phyloP scores from a whole-genome alignment of 2,113 vertebrate genomes.

The Herpailurus yagouaroundi region DNA sequence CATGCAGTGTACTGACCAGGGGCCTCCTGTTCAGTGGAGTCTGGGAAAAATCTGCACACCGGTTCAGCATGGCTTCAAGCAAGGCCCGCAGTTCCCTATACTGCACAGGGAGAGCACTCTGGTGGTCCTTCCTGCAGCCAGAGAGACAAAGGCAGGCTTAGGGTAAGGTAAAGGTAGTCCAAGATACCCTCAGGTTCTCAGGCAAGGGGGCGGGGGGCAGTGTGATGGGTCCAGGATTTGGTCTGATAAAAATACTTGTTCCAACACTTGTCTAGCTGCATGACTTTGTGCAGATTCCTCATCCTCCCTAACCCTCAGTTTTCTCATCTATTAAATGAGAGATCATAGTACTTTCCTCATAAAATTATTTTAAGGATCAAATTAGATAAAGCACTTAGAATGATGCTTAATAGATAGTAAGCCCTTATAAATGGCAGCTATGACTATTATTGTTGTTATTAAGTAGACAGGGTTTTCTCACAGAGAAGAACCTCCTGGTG shows the following conservation, averaged over 20 bases:
- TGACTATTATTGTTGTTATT: neutral
- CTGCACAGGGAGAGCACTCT: slow-evolving; percentile 90
- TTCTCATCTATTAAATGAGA: neutral
- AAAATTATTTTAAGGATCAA: neutral
- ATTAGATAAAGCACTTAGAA: neutral
- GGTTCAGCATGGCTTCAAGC: slow-evolving; percentile 86
- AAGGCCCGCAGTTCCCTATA: slow-evolving; percentile 88
- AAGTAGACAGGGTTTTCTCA: slow-evolving; percentile 8
- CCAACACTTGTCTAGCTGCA: neutral
- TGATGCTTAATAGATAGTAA: neutral
- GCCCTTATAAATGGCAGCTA: neutral
- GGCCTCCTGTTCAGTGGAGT: slow-evolving; percentile 73
- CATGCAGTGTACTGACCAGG: slow-evolving; percentile 78
- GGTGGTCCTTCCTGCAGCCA: slow-evolving; percentile 90
- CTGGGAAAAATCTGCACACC: slow-evolving; percentile 87
- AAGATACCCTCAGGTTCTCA: neutral
- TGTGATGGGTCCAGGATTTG: neutral
- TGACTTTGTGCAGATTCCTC: neutral
- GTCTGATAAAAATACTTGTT: neutral
- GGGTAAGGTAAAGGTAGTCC: neutral
- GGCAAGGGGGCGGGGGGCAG: too few relatives aligned
- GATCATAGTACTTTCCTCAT: neutral
- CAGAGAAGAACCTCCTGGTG: neutral
- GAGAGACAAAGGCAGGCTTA: slow-evolving; percentile 60
- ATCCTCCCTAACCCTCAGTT: neutral